Percentiles rank a stretch among this genome's conserved stretches.
Evolutionary conservation across 2,888 invertebrate genomes (phyloP).

Genomic region (Diabrotica balteata): DNA sequence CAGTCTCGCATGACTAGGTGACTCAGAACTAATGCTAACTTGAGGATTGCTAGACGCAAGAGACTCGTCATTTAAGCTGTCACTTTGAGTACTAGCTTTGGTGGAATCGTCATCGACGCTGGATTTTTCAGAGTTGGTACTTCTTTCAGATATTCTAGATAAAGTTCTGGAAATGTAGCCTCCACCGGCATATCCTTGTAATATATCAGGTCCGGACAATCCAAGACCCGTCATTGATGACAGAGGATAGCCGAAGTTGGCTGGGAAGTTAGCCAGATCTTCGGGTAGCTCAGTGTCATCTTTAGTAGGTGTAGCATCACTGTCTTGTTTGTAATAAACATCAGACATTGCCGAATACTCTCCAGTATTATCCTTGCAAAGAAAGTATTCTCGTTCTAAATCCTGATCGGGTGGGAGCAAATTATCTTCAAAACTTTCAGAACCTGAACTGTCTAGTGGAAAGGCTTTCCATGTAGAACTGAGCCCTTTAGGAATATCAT

Average conservation of each 20-base stretch:
- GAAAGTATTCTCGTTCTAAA: constrained; percentile 57
- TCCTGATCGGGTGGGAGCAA: constrained; percentile 80
- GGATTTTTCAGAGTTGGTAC: constrained; percentile 87
- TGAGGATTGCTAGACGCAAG: constrained; percentile 85
- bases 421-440: constrained; percentile 85
- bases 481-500: constrained; percentile 69
- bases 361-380: constrained; percentile 54
- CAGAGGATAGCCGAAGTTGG: constrained; percentile 76
- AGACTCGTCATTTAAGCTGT: constrained; percentile 85
- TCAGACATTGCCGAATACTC: constrained; percentile 54
- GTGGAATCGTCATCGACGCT: constrained; percentile 87
- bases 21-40: constrained; percentile 84
- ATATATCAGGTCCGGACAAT: constrained; percentile 70
- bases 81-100: constrained; percentile 83
- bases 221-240: constrained; percentile 65
- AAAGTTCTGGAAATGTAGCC: constrained; percentile 80
- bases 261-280: constrained; percentile 78
- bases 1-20: constrained; percentile 76
- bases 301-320: constrained; percentile 65
- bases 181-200: constrained; percentile 63
- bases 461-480: constrained; percentile 85
- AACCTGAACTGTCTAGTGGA: constrained; percentile 84
- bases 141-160: constrained; percentile 86
- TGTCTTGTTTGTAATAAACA: constrained; percentile 58
- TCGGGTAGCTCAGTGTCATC: constrained; percentile 76